Percentiles rank a stretch among this genome's conserved stretches.
Evolutionary conservation across 2,113 vertebrate species (phyloP).

Genomic region (Theropithecus gelada): DNA sequence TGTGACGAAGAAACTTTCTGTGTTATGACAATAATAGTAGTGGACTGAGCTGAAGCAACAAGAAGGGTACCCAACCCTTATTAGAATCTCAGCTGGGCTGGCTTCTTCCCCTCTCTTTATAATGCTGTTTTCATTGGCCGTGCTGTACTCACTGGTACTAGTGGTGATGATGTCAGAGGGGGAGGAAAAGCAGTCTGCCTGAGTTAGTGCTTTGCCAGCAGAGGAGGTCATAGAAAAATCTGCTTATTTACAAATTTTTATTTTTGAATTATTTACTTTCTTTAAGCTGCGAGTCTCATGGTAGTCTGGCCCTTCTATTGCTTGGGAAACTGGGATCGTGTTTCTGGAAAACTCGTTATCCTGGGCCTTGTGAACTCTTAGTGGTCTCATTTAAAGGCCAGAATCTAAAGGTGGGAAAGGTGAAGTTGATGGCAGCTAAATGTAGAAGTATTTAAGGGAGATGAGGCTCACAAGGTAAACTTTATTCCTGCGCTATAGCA

Average conservation of each 20-base stretch:
- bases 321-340: constrained; percentile 14
- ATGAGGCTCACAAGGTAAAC: neutral
- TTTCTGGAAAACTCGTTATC: constrained; percentile 70
- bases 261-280: constrained; percentile 60
- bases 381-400: constrained; percentile 47
- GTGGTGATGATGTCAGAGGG: constrained; percentile 21
- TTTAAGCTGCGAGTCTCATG: constrained; percentile 44
- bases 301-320: constrained; percentile 18
- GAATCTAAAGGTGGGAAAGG: constrained; percentile 45
- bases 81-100: neutral
- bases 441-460: constrained; percentile 32
- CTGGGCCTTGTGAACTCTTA: constrained; percentile 47
- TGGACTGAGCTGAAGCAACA: neutral
- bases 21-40: neutral
- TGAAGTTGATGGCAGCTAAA: constrained; percentile 2
- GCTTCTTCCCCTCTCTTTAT: neutral
- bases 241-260: constrained; percentile 60
- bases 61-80: neutral
- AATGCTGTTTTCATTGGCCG: constrained; percentile 6
- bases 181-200: neutral
- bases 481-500: neutral
- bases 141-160: neutral
- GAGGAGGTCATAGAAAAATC: constrained; percentile 22
- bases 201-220: neutral
- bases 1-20: neutral